Base-by-base conservation (phyloP, 2,888 invertebrate genomes). In the Machimus rusticus region DNA sequence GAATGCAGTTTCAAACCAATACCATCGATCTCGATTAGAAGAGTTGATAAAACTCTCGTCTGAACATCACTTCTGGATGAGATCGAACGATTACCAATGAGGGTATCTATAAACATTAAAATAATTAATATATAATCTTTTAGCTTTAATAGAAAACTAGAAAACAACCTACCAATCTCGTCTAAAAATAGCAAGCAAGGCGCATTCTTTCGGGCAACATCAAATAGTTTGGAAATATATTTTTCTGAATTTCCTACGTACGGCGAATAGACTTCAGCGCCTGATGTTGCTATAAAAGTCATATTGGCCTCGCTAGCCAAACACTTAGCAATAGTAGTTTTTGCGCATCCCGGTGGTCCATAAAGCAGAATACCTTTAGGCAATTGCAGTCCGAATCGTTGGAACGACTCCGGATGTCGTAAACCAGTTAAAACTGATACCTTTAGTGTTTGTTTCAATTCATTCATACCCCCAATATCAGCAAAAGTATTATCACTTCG, bases 291-390 rank as follows among this genome's bases (percentile, higher is more conserved):
- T 77, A 95, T 92, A 88, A 95, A 94, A 43, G 94, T 94, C 90
- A 93, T 93, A 88, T 93, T 92, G 6, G 93, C 92, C 51, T 94
- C 93, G 43, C 93, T 93, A 14, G 95, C 95, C 46, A 95, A 91
- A 19, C 95, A 94, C 89, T 94, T 93, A 3, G 94, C 94, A 81
- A 95, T 91, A 5, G 94, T 94, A 0, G 95, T 95, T 91, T 95
- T 95, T n/a, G 94, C 95, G 91, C 95, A 95, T 1, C 95, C 95
- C 0, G 95, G 95, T 5, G 95, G 95, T 0, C 95, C 95, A 91
- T 94, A 95, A 9, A 95, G 91, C 74, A 95, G 91, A 46, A 95
- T 92, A 37, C 95, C 94, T 90, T 93, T 93, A 0, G 95, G 94
- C 87, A 94, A 92, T 39, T 93, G 93, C 55, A 95, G 91, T 6